Evolutionary conservation across 1,140 invertebrate genomes (phyloP), one percentile per base, ranked within the genome.

Genomic region (Brachionus rotundiformis): DNA sequence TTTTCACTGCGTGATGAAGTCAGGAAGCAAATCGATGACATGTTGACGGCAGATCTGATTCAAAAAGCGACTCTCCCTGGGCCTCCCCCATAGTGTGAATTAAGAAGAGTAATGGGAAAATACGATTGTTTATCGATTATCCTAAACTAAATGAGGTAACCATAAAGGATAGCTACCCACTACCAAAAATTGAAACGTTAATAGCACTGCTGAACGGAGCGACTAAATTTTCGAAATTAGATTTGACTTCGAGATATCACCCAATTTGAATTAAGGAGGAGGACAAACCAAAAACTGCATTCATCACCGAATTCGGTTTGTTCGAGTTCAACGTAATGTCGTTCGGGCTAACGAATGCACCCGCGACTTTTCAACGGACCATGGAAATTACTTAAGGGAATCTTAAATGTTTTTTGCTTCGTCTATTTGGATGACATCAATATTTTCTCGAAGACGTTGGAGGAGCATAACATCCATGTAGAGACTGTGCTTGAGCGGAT

Each of bases 331-430:
- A 44, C 11, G 19, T 25, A 3, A 82, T 82, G 39, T 13, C 41
- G 36, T 83, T 83, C 33, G 82, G 82, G 10, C 31, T 83, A 3
- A 47, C 31, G 13, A 68, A 82, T n/a, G 82, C 82, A 25, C 59
- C 59, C 0, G 77, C 82, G 13, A 83, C 82, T 11, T 83, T 83
- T 33, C 41, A 49, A 10, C 54, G 63, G 25, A 19, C 47, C 13
- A 49, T 49, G 47, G 47, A 49, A 49, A 49, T n/a, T 11, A n/a
- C 54, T 59, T 59, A 59, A 59, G n/a, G 54, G 54, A 23, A 59
- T 59, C 16, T 5, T 59, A 4, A 59, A 41, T 8, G 41, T 79
- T 13, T 79, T 79, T 44, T 59, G 25, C 25, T n/a, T 59, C 2
- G 54, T 59, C 6, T 59, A 11, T 6, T 13, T 11, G 13, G 13